Conservation (phyloP, 2,797 vertebrate genomes). For the Lepidocolaptes lacrymiger region DNA sequence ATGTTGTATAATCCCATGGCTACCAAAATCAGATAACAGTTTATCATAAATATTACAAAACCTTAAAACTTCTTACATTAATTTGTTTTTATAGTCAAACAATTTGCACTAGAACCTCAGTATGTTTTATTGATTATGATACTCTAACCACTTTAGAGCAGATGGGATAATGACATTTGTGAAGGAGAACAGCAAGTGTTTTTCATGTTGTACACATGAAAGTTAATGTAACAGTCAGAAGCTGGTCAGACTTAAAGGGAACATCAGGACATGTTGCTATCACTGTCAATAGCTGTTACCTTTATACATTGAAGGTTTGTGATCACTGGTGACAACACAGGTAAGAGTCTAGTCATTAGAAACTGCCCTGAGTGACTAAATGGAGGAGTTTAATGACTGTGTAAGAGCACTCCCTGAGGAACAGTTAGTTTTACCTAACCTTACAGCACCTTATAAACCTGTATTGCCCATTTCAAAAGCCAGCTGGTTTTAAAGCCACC, state of each 20-base stretch:
- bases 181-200: conserved; percentile 41
- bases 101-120: conserved; percentile 53
- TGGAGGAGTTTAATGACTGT: not conserved
- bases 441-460: not conserved
- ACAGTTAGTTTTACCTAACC: not conserved
- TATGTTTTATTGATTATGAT: conserved; percentile 70
- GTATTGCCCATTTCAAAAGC: not conserved
- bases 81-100: conserved; percentile 68
- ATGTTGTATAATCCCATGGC: conserved; percentile 42
- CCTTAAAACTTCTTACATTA: conserved; percentile 55
- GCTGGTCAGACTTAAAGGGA: not conserved
- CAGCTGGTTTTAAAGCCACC: not conserved
- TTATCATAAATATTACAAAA: conserved; percentile 70
- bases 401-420: not conserved
- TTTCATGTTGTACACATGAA: not conserved
- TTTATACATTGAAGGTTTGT: not conserved
- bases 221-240: not conserved
- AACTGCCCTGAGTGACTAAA: not conserved
- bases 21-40: conserved; percentile 54
- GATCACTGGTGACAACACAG: not conserved
- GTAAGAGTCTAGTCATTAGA: not conserved
- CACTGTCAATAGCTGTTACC: not conserved
- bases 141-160: conserved; percentile 11
- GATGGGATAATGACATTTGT: conserved; percentile 46
- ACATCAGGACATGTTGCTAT: not conserved